Conservation (phyloP, 2,113 vertebrate species). For the Pleuronectes platessa region DNA sequence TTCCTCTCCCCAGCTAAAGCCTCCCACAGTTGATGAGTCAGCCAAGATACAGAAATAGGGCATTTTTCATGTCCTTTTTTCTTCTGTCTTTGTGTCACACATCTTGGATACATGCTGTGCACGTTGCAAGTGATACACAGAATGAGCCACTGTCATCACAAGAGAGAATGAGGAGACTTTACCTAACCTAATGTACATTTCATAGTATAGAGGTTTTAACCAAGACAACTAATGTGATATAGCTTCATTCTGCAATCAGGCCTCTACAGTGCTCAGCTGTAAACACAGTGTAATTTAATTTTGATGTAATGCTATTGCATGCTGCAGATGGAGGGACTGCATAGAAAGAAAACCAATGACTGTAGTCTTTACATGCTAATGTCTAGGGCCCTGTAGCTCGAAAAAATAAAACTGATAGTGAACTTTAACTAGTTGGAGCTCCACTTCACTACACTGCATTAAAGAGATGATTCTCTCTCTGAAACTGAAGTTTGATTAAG, state of each 20-base stretch:
- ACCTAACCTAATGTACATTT: conserved; percentile 29
- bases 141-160: conserved; percentile 30
- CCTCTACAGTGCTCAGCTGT: conserved; percentile 2
- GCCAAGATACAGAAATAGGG: conserved; percentile 54
- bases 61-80: conserved; percentile 28
- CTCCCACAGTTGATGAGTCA: conserved; percentile 63
- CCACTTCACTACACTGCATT: too few relatives aligned
- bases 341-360: conserved; percentile 1
- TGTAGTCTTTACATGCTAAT: too few relatives aligned
- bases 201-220: conserved; percentile 13
- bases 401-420: neutral
- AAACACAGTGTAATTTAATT: conserved; percentile 31
- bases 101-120: conserved; percentile 26
- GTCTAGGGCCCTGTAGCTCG: neutral
- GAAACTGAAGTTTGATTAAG: too few relatives aligned
- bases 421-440: neutral
- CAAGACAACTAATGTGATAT: neutral
- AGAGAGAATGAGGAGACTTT: neutral
- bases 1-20: conserved; percentile 43
- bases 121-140: conserved; percentile 10
- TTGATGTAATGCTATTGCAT: neutral
- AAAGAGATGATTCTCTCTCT: too few relatives aligned
- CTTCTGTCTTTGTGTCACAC: conserved; percentile 32
- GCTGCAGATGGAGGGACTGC: neutral
- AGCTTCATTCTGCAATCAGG: conserved; percentile 18